Percentiles rank a stretch among this genome's conserved stretches.
Evolutionary conservation across 2,797 vertebrate species (phyloP).

Genomic region (Coluber constrictor): DNA sequence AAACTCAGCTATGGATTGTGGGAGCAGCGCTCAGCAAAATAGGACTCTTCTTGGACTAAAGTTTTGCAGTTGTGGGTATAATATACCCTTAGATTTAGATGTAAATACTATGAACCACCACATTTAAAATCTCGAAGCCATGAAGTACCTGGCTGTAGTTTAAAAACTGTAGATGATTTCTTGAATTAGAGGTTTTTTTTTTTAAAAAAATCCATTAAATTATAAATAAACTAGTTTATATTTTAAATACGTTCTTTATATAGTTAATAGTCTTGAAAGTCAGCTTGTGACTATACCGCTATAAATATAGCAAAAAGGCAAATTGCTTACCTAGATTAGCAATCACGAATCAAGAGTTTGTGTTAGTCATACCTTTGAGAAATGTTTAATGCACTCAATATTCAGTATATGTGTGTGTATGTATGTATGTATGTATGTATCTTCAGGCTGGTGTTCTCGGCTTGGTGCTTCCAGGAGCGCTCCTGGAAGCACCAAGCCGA

Average conservation of each 20-base stretch:
- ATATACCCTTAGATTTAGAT: neutral
- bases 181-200: neutral
- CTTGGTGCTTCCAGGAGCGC: too few species aligned
- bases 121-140: neutral
- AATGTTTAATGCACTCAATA: neutral
- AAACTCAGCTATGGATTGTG: too few species aligned
- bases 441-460: too few species aligned
- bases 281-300: conserved; percentile 16
- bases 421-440: fast-evolving
- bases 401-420: too few species aligned
- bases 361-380: conserved; percentile 44
- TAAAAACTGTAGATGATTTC: neutral
- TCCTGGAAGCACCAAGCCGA: too few species aligned
- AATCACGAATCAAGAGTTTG: conserved; percentile 45
- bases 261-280: neutral
- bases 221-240: conserved; percentile 26
- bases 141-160: neutral
- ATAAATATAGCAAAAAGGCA: conserved; percentile 42
- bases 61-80: neutral
- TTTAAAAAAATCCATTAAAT: neutral
- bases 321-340: conserved; percentile 41
- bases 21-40: too few species aligned
- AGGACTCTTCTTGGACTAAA: neutral
- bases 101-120: neutral
- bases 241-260: too few species aligned